A percentile compares a stretch with the other conserved stretches of the same genome.
phyloP scores from a whole-genome alignment of 2,113 vertebrate genomes.

The Albula glossodonta region DNA sequence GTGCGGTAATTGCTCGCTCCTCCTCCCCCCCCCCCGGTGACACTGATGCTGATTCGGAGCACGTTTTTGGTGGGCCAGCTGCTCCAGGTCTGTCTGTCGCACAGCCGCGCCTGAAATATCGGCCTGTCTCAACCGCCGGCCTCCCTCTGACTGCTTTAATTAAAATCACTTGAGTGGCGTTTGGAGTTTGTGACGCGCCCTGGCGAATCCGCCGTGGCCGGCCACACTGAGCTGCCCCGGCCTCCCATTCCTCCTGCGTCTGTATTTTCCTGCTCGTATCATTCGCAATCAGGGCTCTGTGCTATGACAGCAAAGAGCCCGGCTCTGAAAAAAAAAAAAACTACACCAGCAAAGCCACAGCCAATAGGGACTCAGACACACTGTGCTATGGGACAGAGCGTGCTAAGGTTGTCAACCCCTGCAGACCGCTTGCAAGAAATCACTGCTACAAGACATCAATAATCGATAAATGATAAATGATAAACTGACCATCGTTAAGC shows the following conservation, averaged over 20 bases:
- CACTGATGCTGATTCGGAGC: not conserved
- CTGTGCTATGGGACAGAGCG: not conserved
- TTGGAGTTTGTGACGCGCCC: not conserved
- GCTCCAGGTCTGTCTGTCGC: constrained; percentile 6
- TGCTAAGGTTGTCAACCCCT: not conserved
- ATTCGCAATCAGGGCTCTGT: not conserved
- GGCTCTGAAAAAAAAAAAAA: not conserved
- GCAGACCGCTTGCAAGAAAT: not conserved
- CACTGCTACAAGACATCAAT: not conserved
- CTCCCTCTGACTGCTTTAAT: not conserved
- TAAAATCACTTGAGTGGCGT: not conserved
- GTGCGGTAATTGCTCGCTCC: constrained; percentile 3
- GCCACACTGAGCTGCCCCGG: not conserved
- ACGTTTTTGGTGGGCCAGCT: not conserved
- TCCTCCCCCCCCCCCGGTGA: not conserved
- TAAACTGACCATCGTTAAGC: not conserved
- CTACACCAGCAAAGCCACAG: not conserved
- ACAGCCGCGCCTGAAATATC: not conserved
- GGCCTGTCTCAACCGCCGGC: not conserved
- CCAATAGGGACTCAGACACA: not conserved
- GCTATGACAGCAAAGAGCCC: not conserved
- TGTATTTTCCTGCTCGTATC: not conserved
- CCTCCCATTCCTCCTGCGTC: not conserved
- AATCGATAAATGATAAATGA: not conserved
- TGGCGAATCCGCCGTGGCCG: not conserved